Evolutionary conservation across 2,888 invertebrate genomes (phyloP), one percentile per base, ranked within the genome.

Genomic region (Epistrophella euchroma): DNA sequence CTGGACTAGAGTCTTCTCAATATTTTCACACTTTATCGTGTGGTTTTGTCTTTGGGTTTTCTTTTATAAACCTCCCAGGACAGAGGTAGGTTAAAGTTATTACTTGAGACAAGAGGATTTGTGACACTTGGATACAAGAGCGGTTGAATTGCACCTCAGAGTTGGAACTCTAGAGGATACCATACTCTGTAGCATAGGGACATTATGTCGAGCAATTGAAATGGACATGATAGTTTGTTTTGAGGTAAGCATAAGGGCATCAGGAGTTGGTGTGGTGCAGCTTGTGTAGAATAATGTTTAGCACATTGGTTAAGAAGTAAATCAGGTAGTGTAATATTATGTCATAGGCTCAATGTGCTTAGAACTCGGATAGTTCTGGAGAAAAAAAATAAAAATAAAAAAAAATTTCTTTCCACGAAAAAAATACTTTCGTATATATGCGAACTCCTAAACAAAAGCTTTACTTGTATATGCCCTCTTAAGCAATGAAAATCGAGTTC

Each of bases 1-100:
- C n/a, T n/a, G n/a, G n/a, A n/a, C n/a, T 4, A 17, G 62, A 62
- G 22, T 77, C 73, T 81, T 55, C 73, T 80, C 86, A 82, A 86
- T 86, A 86, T 82, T 86, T 86, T 86, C 77, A 86, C 86, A 86
- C 86, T 86, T 86, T 86, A 82, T 82, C 64, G 86, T 74, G 62
- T 74, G 62, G 73, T 43, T 81, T 78, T 86, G 71, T 58, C 43
- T 28, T 19, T 35, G 56, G 45, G 4, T 58, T 56, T 37, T 37
- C 5, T 28, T 62, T 19, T 75, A n/a, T 15, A 15, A 68, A 25
- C 15, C 37, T 32, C 19, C 22, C 56, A n/a, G 22, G 52, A 25
- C 52, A 19, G 37, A 9, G 60, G 66, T 80, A 76, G 77, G 86
- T 78, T 86, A 82, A 86, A 86, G 86, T 86, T 86, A 86, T 86